Base-by-base conservation (phyloP, 2,888 invertebrate genomes). In the Gibbula magus region DNA sequence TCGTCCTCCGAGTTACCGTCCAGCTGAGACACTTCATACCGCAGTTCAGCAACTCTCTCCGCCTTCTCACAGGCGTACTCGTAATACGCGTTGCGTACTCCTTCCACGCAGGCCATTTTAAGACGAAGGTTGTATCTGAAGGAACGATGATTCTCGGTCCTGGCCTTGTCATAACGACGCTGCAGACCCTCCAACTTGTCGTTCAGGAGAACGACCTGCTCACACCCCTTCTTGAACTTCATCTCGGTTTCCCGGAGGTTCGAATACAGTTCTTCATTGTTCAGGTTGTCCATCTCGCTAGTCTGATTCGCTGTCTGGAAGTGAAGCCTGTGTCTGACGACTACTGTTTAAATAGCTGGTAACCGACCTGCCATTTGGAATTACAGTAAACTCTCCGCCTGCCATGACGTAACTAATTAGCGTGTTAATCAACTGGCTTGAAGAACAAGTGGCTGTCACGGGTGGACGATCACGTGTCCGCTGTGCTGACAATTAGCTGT, bases 31-130 rank as follows among this genome's bases (percentile, higher is more conserved):
- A 25, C 35, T 20, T 70, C n/a, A 35, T 39, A 70, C 4, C 77
- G 25, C 5, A 77, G 77, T 8, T 56, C 56, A 2, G 61, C 45
- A 45, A 77, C 45, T 53, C 61, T 39, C 25, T 77, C 77, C 1
- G 77, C 77, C 45, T 77, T 77, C 20, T 77, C 61, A 45, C 61
- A 51, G 22, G 77, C 77, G 32, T 77, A 77, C n/a, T 77, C 45
- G 45, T 77, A 77, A 29, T 61, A 77, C 2, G 77, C 61, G 20
- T 77, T 77, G 20, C 77, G 35, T 0, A 77, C 77, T 13, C 77
- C 77, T n/a, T 77, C 77, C 1, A 61, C 77, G 7, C 22, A 39
- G 4, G 66, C 39, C 77, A 77, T 77, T 18, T 61, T 39, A 2
- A 77, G 61, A 20, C 77, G 25, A 7, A 77, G 35, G 45, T 66